Conservation (phyloP, 2,888 invertebrate species). For the Tuta absoluta region DNA sequence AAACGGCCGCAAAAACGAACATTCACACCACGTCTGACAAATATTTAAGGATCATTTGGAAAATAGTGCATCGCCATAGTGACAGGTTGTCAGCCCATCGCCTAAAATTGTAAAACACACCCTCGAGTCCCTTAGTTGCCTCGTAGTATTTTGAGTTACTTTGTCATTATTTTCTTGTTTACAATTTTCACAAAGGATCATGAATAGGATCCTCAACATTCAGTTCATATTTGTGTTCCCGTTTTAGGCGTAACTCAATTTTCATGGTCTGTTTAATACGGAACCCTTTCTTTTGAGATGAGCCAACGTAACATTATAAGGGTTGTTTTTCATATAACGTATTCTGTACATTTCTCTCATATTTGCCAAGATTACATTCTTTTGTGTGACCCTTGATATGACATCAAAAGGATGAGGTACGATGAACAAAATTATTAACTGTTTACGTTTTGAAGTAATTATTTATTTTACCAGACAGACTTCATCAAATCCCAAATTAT, state of each 20-base stretch:
- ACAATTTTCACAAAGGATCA: too few species aligned
- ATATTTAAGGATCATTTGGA: too few species aligned
- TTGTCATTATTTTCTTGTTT: too few species aligned
- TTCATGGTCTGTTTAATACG: slow-evolving; percentile 11
- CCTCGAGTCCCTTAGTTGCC: too few species aligned
- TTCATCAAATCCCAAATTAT: too few species aligned
- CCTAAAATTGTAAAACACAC: too few species aligned
- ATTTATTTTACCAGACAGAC: slow-evolving; percentile 17
- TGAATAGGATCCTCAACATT: not conserved
- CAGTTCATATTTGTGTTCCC: not conserved
- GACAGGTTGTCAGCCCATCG: too few species aligned
- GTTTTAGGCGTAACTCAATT: not conserved
- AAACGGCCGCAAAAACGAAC: too few species aligned
- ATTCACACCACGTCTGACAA: too few species aligned
- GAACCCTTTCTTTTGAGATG: slow-evolving; percentile 9
- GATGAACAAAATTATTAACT: slow-evolving; percentile 30
- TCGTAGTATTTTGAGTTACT: too few species aligned
- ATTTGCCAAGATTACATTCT: slow-evolving; percentile 20
- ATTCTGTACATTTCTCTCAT: not conserved
- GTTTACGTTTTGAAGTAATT: not conserved
- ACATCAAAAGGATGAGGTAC: slow-evolving; percentile 24
- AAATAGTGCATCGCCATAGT: too few species aligned
- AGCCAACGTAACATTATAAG: not conserved
- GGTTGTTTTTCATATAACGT: slow-evolving; percentile 7
- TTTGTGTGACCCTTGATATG: slow-evolving; percentile 25